Evolutionary conservation across 2,113 vertebrate species (phyloP), one percentile per base, ranked within the genome.

Genomic region (Salvelinus sp.): DNA sequence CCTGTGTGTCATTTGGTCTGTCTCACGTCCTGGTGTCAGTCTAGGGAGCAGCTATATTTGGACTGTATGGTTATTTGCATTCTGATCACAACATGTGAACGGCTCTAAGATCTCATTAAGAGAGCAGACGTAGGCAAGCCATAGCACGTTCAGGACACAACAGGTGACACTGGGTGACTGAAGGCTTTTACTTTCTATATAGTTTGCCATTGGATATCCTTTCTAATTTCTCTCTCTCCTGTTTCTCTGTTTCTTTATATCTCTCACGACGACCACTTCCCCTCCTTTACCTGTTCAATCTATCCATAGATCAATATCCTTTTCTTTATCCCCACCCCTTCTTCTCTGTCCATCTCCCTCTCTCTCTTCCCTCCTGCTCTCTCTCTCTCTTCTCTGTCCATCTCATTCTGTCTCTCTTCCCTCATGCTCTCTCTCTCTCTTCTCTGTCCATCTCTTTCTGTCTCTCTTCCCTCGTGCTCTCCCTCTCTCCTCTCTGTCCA

Each of bases 401-500:
- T 27, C 71, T 69, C 76, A 28, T 44, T 65, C 69, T 48, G 58
- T 69, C 30, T 67, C 48, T 58, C 69, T 79, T 65, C 20, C 63
- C 75, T 72, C 75, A 76, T 65, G 48, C 22, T 73, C 28, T 47
- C 48, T 2, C 27, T 27, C 27, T 27, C 2, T 27, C 27, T 67
- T 25, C 22, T 48, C 81, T 23, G 30, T 18, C 47, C 28, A 28
- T 48, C 7, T 22, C 73, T 22, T 57, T 68, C 69, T 74, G 0
- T 28, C 28, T 28, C 4, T 28, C 28, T 28, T 28, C 28, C 3
- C 28, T 4, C 28, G 0, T 4, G 2, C 28, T 28, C 28, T 28
- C 2, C 28, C 69, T 60, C 75, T 79, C 83, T 80, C 66, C 76
- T 82, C 77, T 77, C 67, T 60, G 70, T 80, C 82, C 74, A 27